Conservation (phyloP, 2,113 vertebrate genomes). For the Panurus biarmicus region DNA sequence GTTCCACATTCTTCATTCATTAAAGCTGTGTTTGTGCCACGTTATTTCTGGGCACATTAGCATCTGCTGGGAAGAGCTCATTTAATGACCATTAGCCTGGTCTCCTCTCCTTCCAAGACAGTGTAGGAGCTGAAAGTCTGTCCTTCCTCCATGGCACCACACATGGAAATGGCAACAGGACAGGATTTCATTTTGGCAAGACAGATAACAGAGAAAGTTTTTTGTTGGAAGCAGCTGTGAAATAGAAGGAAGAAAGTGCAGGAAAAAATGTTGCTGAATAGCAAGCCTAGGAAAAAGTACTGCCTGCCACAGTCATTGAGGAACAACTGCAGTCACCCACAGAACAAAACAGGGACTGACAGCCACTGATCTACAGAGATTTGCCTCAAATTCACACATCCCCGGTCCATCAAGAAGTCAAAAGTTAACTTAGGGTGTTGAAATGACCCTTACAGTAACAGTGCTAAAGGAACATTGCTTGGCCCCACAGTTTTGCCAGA, state of each 20-base stretch:
- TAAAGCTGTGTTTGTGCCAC: constrained; percentile 12
- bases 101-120: constrained; percentile 10
- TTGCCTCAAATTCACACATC: background rate
- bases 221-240: background rate
- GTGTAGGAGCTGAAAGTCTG: background rate
- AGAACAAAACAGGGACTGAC: background rate
- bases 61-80: constrained; percentile 16
- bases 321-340: background rate
- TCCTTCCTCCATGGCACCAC: background rate
- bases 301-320: background rate
- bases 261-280: background rate
- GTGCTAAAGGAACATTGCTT: background rate
- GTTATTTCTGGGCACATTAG: background rate
- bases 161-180: background rate
- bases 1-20: constrained; percentile 26
- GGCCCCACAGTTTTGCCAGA: background rate
- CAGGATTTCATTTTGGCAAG: background rate
- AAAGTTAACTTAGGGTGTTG: background rate
- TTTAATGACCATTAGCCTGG: constrained; percentile 17
- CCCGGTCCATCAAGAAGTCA: background rate
- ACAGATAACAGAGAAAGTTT: background rate
- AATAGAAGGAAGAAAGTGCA: background rate
- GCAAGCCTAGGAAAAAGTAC: background rate
- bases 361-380: background rate
- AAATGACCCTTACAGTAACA: background rate